These are phyloP conservation scores for Drosophila tsacasi DNA, from an alignment of 1,140 invertebrate genomes.

Conservation along the genomic window DNA sequence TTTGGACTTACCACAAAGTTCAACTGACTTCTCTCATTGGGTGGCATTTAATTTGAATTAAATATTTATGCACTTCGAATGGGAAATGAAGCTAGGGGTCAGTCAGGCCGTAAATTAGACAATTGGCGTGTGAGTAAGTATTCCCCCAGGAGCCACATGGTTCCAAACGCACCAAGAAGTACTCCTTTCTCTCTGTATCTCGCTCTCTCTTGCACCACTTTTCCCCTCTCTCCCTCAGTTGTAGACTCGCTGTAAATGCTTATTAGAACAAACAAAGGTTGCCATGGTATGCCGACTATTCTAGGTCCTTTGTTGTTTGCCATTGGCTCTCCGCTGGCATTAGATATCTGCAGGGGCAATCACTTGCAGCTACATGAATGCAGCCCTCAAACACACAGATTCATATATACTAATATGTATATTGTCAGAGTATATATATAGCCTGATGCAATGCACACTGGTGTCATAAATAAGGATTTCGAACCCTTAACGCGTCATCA, in stretches of 20 bases:
- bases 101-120: slow-evolving; percentile 48
- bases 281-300: slow-evolving; percentile 19
- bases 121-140: slow-evolving; percentile 55
- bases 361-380: slow-evolving; percentile 71
- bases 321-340: slow-evolving; percentile 49
- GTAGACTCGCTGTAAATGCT: slow-evolving; percentile 12
- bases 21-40: not conserved
- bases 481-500: slow-evolving; percentile 47
- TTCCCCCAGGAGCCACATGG: slow-evolving; percentile 22
- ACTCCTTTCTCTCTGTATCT: slow-evolving; percentile 35
- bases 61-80: slow-evolving; percentile 33
- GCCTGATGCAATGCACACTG: slow-evolving; percentile 51
- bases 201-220: slow-evolving; percentile 23
- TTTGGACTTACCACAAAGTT: not conserved
- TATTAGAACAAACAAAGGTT: slow-evolving; percentile 65
- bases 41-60: slow-evolving; percentile 13
- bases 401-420: not conserved
- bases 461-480: slow-evolving; percentile 76
- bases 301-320: slow-evolving; percentile 54
- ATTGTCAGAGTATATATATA: not conserved
- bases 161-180: slow-evolving; percentile 46
- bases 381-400: slow-evolving; percentile 25
- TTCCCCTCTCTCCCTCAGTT: slow-evolving; percentile 14
- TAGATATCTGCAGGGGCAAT: slow-evolving; percentile 68
- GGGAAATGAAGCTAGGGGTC: slow-evolving; percentile 11